Evolutionary conservation across 2,888 invertebrate genomes (phyloP).

Genomic region (Drosophila percnosoma): DNA sequence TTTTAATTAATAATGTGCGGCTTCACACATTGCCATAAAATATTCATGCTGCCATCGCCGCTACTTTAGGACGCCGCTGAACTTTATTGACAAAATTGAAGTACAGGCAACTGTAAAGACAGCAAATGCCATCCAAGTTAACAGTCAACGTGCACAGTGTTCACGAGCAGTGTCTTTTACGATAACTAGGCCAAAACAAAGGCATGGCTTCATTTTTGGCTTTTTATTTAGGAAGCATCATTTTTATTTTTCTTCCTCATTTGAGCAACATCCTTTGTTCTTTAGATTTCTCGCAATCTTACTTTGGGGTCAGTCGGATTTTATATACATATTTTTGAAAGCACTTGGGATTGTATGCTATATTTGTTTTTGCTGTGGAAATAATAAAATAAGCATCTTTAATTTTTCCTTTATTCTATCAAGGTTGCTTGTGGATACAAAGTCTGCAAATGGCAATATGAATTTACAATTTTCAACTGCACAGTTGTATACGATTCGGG

Average conservation of each 20-base stretch:
- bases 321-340: not conserved
- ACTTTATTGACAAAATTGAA: conserved; percentile 38
- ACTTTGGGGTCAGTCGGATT: not conserved
- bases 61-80: conserved; percentile 37
- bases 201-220: not conserved
- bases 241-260: not conserved
- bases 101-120: conserved; percentile 1
- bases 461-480: not conserved
- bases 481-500: not conserved
- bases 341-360: not conserved
- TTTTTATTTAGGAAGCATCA: not conserved
- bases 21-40: conserved; percentile 73
- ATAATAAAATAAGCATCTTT: not conserved
- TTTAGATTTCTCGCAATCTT: not conserved
- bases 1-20: conserved; percentile 81
- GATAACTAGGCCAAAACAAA: not conserved
- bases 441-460: not conserved
- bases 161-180: not conserved
- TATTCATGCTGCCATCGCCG: conserved; percentile 52
- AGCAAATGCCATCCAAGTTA: not conserved
- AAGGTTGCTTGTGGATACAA: not conserved
- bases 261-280: not conserved
- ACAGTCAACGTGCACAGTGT: not conserved
- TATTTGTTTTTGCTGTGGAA: not conserved
- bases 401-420: not conserved